phyloP scores from a whole-genome alignment of 2,113 vertebrate species.

The Bufo bufo region DNA sequence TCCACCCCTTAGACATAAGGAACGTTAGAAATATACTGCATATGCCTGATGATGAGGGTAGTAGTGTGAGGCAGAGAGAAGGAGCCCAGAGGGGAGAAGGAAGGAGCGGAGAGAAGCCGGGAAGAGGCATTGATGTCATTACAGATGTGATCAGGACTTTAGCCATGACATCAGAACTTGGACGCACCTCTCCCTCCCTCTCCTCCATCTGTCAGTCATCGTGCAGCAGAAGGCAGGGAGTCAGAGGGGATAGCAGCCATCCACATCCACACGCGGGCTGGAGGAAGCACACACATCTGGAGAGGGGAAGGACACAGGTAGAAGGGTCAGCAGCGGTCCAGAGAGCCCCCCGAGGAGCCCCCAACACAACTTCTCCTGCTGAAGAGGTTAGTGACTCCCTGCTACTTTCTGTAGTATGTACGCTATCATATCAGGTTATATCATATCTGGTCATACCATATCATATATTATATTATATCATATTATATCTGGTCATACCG shows the following conservation, averaged over 20 bases:
- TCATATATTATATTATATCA: background rate
- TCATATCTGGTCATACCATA: background rate
- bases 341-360: background rate
- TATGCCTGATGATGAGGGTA: background rate
- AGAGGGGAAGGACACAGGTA: background rate
- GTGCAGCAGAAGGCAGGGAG: slow-evolving; percentile 6
- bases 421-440: background rate
- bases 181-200: slow-evolving; percentile 29
- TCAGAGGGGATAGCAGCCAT: background rate
- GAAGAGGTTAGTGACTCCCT: background rate
- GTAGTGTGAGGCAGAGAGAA: background rate
- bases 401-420: background rate
- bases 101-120: background rate
- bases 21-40: background rate
- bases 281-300: background rate
- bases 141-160: slow-evolving; percentile 53
- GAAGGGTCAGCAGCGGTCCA: background rate
- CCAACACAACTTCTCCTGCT: background rate
- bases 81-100: background rate
- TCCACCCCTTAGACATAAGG: background rate
- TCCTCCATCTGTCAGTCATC: slow-evolving; percentile 49
- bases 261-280: slow-evolving; percentile 34
- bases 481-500: background rate
- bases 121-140: background rate
- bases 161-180: slow-evolving; percentile 44